Evolutionary conservation across 2,797 vertebrate species (phyloP).

Genomic region (Cuculus canorus): DNA sequence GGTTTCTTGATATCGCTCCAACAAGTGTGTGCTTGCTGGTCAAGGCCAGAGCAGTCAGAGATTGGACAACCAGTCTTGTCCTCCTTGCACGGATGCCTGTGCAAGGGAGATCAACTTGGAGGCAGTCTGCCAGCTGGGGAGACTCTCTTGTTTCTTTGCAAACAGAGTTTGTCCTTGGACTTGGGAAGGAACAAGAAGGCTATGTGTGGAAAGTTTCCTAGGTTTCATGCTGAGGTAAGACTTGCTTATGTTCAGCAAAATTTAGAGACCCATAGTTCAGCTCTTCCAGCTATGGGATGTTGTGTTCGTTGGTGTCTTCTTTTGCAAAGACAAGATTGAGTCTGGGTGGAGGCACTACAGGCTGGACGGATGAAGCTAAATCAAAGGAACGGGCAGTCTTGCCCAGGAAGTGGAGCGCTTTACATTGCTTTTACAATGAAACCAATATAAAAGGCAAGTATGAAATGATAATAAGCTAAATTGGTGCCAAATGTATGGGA

Average conservation of each 20-base stretch:
- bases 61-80: not conserved
- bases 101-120: not conserved
- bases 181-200: not conserved
- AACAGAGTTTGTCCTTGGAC: not conserved
- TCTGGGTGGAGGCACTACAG: not conserved
- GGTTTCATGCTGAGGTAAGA: not conserved
- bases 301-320: not conserved
- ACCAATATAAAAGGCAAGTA: conserved; percentile 34
- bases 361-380: not conserved
- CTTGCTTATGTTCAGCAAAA: not conserved
- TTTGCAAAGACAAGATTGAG: not conserved
- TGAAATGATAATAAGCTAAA: conserved; percentile 49
- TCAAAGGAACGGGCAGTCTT: not conserved
- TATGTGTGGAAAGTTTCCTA: not conserved
- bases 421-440: conserved; percentile 4
- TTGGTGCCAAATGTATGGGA: conserved; percentile 30
- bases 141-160: accelerated
- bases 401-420: not conserved
- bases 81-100: not conserved
- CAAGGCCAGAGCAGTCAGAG: not conserved
- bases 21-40: not conserved
- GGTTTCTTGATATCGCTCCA: not conserved
- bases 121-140: not conserved
- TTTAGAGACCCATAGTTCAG: not conserved
- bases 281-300: not conserved